Percentiles rank a stretch among this genome's conserved stretches.
These are phyloP conservation scores for Neocrepidodera transversa DNA, from an alignment of 2,888 invertebrate genomes.

Conservation along the genomic window DNA sequence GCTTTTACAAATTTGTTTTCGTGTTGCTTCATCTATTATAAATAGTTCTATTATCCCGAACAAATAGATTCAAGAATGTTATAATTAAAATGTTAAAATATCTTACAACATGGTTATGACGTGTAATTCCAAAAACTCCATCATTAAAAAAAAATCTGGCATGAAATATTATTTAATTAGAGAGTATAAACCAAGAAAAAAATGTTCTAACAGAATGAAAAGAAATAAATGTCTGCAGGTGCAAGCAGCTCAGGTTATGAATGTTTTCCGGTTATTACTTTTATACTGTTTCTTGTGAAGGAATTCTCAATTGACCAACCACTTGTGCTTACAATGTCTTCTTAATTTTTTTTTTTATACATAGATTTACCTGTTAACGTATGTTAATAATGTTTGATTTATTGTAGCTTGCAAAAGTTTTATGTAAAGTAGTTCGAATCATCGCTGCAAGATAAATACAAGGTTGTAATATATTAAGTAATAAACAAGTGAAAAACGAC, in stretches of 20 bases:
- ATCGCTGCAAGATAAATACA: too few relatives aligned
- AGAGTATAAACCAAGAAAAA: not conserved
- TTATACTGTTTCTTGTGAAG: not conserved
- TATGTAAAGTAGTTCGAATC: too few relatives aligned
- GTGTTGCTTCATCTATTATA: too few relatives aligned
- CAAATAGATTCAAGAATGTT: too few relatives aligned
- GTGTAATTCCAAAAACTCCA: not conserved
- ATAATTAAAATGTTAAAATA: not conserved
- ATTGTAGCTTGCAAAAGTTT: too few relatives aligned
- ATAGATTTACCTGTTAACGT: slow-evolving; percentile 13
- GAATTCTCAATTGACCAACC: not conserved
- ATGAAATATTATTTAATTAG: not conserved
- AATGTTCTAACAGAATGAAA: not conserved
- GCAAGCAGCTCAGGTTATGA: slow-evolving; percentile 6
- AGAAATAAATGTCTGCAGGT: slow-evolving; percentile 11
- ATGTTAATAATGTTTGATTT: slow-evolving; percentile 7
- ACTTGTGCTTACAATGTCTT: not conserved
- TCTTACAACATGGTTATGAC: not conserved
- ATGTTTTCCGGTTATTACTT: slow-evolving; percentile 13
- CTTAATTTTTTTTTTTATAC: not conserved
- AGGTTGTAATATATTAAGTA: too few relatives aligned
- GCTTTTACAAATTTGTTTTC: too few relatives aligned
- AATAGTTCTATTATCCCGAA: too few relatives aligned
- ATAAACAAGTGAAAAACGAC: too few relatives aligned
- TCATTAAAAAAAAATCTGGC: not conserved